Evolutionary conservation across 2,888 invertebrate species (phyloP).

Genomic region (Baccha elongata): DNA sequence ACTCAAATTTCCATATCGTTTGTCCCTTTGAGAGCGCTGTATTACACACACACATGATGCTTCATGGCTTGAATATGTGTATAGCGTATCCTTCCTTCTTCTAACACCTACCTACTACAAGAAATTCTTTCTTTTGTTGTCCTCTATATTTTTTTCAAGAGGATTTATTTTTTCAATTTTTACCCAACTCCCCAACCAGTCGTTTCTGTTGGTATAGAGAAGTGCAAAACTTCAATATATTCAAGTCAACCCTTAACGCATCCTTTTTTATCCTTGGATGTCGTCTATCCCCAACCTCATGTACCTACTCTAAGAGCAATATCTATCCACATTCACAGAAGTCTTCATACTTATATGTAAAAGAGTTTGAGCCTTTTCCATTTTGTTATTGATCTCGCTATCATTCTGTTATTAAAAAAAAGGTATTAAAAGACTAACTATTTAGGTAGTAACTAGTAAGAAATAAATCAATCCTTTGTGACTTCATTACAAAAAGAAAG

Average conservation of each 20-base stretch:
- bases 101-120: constrained; percentile 63
- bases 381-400: no score
- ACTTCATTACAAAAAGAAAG: no score
- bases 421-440: no score
- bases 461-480: no score
- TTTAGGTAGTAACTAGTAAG: no score
- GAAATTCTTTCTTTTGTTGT: constrained; percentile 64
- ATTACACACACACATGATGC: neutral
- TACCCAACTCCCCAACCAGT: constrained; percentile 21
- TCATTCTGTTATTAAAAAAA: no score
- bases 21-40: constrained; percentile 47
- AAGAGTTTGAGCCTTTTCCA: no score
- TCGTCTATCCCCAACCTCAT: neutral
- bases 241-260: constrained; percentile 60
- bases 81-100: constrained; percentile 36
- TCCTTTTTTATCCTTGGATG: neutral
- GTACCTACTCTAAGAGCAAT: neutral
- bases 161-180: constrained; percentile 37
- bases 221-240: constrained; percentile 59
- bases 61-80: constrained; percentile 32
- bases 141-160: constrained; percentile 40
- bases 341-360: no score
- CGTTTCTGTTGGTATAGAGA: constrained; percentile 5
- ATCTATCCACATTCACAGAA: no score
- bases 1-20: constrained; percentile 69